These are phyloP conservation scores for Lochmaea capreae DNA, from an alignment of 2,888 invertebrate species.

Conservation along the genomic window DNA sequence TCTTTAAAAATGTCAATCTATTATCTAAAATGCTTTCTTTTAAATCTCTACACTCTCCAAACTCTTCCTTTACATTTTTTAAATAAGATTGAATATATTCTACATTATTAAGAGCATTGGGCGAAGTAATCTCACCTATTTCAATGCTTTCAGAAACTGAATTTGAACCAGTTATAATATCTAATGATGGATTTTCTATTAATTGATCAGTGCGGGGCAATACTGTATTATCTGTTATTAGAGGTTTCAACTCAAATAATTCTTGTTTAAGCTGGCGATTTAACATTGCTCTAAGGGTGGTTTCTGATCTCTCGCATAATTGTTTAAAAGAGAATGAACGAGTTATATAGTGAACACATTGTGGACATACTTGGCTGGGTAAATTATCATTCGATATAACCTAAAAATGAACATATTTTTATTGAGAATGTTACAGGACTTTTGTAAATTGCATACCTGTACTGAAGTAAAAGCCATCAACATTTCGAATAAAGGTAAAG, in stretches of 20 bases:
- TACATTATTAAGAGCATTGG: slow-evolving; percentile 8
- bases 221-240: slow-evolving; percentile 29
- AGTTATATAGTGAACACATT: slow-evolving; percentile 62
- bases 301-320: slow-evolving; percentile 62
- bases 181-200: slow-evolving; percentile 10
- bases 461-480: slow-evolving; percentile 61
- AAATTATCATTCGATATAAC: slow-evolving; percentile 61
- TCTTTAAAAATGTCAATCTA: neutral
- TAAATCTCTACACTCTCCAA: slow-evolving; percentile 14
- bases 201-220: neutral
- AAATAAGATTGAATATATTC: slow-evolving; percentile 20
- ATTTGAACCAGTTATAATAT: slow-evolving; percentile 10
- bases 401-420: slow-evolving; percentile 47
- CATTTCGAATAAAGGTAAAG: slow-evolving; percentile 59
- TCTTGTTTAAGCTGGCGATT: slow-evolving; percentile 48
- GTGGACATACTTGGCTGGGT: slow-evolving; percentile 61
- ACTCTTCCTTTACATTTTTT: slow-evolving; percentile 4
- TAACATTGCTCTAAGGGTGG: slow-evolving; percentile 58
- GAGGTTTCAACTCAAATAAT: slow-evolving; percentile 51
- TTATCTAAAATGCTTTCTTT: neutral
- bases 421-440: slow-evolving; percentile 1
- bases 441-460: slow-evolving; percentile 51
- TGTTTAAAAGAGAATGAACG: slow-evolving; percentile 62
- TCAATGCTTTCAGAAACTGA: slow-evolving; percentile 2
- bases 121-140: neutral